Percentiles rank a stretch among this genome's conserved stretches.
Evolutionary conservation across 2,797 vertebrate species (phyloP).

Genomic region (Cephalopachus bancanus): DNA sequence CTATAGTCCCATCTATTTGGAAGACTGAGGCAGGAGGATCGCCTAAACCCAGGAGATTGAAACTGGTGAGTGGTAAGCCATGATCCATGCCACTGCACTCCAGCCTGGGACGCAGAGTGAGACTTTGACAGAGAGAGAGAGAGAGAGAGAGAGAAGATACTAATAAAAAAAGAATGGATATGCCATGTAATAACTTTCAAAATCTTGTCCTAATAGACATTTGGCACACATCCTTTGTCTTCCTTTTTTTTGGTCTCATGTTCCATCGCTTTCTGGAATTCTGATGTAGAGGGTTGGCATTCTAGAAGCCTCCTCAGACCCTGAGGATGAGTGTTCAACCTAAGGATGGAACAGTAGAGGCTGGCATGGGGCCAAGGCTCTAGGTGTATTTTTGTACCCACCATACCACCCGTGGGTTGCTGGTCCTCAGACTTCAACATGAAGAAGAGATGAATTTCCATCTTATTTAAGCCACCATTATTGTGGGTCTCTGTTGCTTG

Average conservation of each 20-base stretch:
- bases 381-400: background rate
- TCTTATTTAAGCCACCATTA: background rate
- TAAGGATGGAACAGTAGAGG: background rate
- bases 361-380: background rate
- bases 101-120: too few relatives aligned
- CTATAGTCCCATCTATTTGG: too few relatives aligned
- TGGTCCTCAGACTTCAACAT: background rate
- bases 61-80: too few relatives aligned
- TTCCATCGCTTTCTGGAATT: background rate
- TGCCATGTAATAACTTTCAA: background rate
- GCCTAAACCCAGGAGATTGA: too few relatives aligned
- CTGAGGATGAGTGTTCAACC: background rate
- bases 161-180: background rate
- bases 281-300: background rate
- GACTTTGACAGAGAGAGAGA: too few relatives aligned
- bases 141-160: too few relatives aligned
- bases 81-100: too few relatives aligned
- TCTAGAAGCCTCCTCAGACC: background rate
- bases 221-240: background rate
- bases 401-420: background rate
- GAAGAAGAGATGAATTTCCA: background rate
- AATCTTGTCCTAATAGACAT: background rate
- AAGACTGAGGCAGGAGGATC: too few relatives aligned
- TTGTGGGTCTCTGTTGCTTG: background rate
- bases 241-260: background rate